Conservation (phyloP, 2,888 invertebrate genomes). For the Epistrophe grossulariae region DNA sequence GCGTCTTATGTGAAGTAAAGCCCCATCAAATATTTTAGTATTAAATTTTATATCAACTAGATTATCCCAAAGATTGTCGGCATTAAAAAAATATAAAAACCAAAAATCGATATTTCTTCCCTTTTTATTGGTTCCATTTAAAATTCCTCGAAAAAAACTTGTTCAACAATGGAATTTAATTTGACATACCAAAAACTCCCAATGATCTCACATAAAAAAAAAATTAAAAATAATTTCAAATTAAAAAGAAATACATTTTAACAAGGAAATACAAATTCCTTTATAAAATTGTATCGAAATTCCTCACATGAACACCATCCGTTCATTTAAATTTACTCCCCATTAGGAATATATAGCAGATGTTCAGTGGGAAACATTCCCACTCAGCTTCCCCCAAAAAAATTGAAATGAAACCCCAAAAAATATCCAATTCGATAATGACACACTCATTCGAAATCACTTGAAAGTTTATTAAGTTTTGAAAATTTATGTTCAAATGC, state of each 20-base stretch:
- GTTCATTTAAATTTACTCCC: not conserved
- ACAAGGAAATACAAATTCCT: not conserved
- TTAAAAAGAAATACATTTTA: conserved; percentile 1
- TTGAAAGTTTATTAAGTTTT: conserved; percentile 64
- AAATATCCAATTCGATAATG: conserved; percentile 34
- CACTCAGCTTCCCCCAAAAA: conserved; percentile 2
- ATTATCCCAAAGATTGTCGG: no score
- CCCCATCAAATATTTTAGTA: no score
- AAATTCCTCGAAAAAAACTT: not conserved
- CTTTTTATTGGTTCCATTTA: no score
- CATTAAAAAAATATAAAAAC: no score
- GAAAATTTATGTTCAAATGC: conserved; percentile 61
- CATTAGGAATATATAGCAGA: not conserved
- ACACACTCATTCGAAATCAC: conserved; percentile 65
- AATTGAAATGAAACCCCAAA: not conserved
- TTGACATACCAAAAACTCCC: not conserved
- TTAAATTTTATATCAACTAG: no score
- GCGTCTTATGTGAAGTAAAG: no score
- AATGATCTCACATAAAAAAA: not conserved
- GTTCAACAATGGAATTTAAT: not conserved
- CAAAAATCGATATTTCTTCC: no score
- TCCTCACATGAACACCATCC: not conserved
- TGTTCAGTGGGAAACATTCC: not conserved
- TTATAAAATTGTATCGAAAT: not conserved
- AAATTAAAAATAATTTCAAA: not conserved